Evolutionary conservation across 1,140 invertebrate species (phyloP), one percentile per base, ranked within the genome.

Genomic region (Pararge aegeria): DNA sequence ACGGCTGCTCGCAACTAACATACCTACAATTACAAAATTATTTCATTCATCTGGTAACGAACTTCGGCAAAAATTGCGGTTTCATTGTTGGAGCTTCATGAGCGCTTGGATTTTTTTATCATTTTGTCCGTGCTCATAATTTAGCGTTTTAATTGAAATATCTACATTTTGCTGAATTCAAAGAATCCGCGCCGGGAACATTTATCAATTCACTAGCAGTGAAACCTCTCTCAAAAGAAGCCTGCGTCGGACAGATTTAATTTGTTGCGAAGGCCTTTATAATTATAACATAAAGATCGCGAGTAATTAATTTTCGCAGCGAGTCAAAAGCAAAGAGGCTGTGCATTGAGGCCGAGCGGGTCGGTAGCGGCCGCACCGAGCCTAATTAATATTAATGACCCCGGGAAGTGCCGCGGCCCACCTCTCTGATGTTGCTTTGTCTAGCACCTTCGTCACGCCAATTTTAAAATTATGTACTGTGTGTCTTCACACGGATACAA

Each of bases 211-310:
- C 75, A 88, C 85, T 87, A 89, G 88, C 85, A 87, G 85, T 88
- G 83, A 88, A 83, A 83, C 79, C 82, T 83, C 82, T 87, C 83
- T 87, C 73, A 86, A 89, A 88, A 81, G 83, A 75, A 73, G 81
- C 81, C 85, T 89, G 87, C 75, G 76, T 68, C 74, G 80, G 87
- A 89, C 87, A 89, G 85, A 89, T 89, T 89, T 89, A 89, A 89
- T 89, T 89, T 89, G 85, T 88, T 86, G 82, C 87, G 83, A 88
- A 89, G 87, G 85, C 87, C 79, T 89, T 89, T 87, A 88, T 89
- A 89, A 89, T 89, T 89, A 82, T 83, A 89, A 88, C 81, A 89
- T 89, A 89, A 89, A 89, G 87, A 89, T 89, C 86, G 83, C 74
- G 87, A 89, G 83, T 89, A 89, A 89, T 89, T 89, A 89, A 89